Conservation (phyloP, 2,113 vertebrate genomes). For the Paramisgurnus dabryanus region DNA sequence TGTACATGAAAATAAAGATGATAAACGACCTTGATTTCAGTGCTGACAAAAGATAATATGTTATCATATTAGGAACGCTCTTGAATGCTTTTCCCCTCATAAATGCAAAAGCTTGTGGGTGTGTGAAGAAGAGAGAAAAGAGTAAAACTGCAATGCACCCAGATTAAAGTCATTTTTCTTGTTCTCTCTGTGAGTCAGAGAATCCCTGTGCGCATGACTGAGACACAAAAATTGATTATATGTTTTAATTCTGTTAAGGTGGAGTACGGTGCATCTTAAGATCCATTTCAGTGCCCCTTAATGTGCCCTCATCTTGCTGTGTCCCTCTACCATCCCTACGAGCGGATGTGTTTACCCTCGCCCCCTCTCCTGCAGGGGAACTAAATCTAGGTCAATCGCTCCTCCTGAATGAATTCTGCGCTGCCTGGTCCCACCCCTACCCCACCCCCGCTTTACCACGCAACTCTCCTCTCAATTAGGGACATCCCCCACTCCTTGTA, state of each 20-base stretch:
- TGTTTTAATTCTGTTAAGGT: slow-evolving; percentile 42
- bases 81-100: background rate
- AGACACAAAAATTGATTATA: slow-evolving; percentile 8
- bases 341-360: slow-evolving; percentile 73
- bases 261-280: slow-evolving; percentile 43
- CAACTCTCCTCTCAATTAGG: slow-evolving; percentile 69
- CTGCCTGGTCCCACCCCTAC: slow-evolving; percentile 65
- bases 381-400: slow-evolving; percentile 80
- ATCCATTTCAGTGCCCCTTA: slow-evolving; percentile 59
- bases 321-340: slow-evolving; percentile 50
- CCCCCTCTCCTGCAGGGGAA: slow-evolving; percentile 66
- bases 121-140: slow-evolving; percentile 17
- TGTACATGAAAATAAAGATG: background rate
- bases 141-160: slow-evolving; percentile 28
- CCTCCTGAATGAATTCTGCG: slow-evolving; percentile 80
- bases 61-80: background rate
- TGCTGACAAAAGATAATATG: slow-evolving; percentile 8
- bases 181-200: slow-evolving; percentile 32
- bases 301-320: slow-evolving; percentile 54
- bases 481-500: slow-evolving; percentile 67
- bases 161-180: slow-evolving; percentile 52
- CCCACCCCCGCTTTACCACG: slow-evolving; percentile 65
- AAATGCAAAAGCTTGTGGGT: background rate
- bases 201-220: slow-evolving; percentile 10
- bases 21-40: slow-evolving; percentile 13